Base-by-base conservation (phyloP, 2,888 invertebrate species). In the Aphodius granarius region DNA sequence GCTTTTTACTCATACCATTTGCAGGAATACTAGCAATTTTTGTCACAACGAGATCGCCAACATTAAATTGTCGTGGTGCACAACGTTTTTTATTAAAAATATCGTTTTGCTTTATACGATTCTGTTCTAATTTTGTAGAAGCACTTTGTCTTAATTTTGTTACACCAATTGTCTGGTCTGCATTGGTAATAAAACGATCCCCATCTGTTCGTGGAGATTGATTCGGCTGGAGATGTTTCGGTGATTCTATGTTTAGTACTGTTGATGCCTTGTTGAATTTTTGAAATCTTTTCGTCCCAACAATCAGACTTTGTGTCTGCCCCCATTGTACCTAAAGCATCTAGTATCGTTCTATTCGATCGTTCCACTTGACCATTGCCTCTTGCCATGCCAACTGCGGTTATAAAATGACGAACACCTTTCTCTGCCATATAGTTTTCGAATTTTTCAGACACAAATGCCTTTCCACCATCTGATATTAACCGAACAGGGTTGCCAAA, bases 401-500 rank as follows among this genome's bases (percentile, higher is more conserved):
- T 78, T 6, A 77, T 71, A 62, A 80, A 73, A 23, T 83, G 81
- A n/a, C 80, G 80, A 18, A 84, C 81, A 6, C 80, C 81, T 66
- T 81, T 80, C n/a, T 82, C 80, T 5, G 75, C 62, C 73, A 84
- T 85, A 77, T 83, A 85, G 9, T 78, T 74, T 75, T 80, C 75
- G 73, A 87, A 87, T 0, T 75, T 72, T n/a, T 81, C 76, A 1
- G 84, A 83, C 0, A 85, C 86, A 74, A 85, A 87, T 5, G 82
- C 81, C 17, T 82, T 82, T n/a, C 86, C 86, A 13, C 83, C 76
- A 74, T 87, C 86, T 3, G 82, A 82, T 16, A 87, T 82, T n/a
- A 86, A 78, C 19, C 84, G 75, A 1, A 74, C 78, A 16, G 83
- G 82, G 20, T 78, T 80, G 0, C 85, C 84, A 78, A 84, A 84